Base-by-base conservation (phyloP, 1,140 invertebrate genomes). In the Trachymyrmex septentrionalis region DNA sequence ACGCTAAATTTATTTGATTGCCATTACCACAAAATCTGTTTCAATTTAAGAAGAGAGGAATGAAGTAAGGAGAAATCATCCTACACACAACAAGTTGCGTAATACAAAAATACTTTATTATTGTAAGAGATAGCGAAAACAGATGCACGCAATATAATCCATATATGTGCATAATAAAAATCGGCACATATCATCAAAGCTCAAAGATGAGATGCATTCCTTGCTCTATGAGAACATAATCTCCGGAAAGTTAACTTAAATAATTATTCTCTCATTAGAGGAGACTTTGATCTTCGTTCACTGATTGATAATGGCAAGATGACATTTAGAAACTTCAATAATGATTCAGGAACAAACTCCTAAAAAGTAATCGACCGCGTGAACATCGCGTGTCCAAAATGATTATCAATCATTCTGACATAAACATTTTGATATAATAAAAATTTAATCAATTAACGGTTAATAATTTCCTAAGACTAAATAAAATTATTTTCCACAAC, bases 271-370 rank as follows among this genome's bases (percentile, higher is more conserved):
- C 21, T 21, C 14, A 14, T 6, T 27, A 12, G 19, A 10, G 2
- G 4, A 81, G 64, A 84, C 80, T 73, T 84, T 75, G 38, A 84
- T 73, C 80, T 19, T 50, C 30, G 80, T 30, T 73, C 80, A 16
- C 0, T 14, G 55, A 73, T 84, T 14, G 16, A 67, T 69, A 24
- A 55, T 69, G 21, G 1, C 53, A 30, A 30, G 55, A 66, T 64
- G 19, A 63, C 7, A 21, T 24, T 63, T 9, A 16, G 4, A 5
- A 44, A 71, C 27, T 27, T 34, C 38, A n/a, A 10, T 38, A 38
- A 84, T 50, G 38, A 61, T 6, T 21, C 53, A 44, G 6, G 34
- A 16, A 21, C 38, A 59, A 73, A 73, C 2, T 73, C 38, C 24
- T 48, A n/a, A 84, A 80, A 73, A 50, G 24, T 50, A n/a, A 30